Conservation (phyloP, 2,888 invertebrate genomes). For the Eledona agricola region DNA sequence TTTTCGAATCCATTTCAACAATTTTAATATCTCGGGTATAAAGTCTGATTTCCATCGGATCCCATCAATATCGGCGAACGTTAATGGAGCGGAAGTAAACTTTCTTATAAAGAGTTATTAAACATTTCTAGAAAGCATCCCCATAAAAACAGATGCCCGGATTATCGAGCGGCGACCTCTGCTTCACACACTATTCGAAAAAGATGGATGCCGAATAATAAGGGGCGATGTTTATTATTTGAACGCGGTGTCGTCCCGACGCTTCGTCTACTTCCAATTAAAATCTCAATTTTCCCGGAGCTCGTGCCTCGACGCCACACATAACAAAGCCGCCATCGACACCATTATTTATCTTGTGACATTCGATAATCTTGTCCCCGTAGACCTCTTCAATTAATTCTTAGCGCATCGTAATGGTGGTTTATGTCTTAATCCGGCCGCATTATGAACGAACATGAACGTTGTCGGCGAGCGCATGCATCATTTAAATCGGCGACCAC, state of each 20-base stretch:
- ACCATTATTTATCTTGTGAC: constrained; percentile 37
- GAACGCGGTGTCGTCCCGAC: constrained; percentile 25
- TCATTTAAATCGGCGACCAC: constrained; percentile 29
- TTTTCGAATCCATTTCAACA: constrained; percentile 22
- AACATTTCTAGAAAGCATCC: constrained; percentile 30
- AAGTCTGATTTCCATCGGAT: constrained; percentile 31
- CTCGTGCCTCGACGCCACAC: constrained; percentile 9
- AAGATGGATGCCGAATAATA: neutral
- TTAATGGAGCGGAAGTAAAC: constrained; percentile 35
- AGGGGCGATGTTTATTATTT: neutral
- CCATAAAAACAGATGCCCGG: constrained; percentile 27
- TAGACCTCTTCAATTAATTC: constrained; percentile 41
- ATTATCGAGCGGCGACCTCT: constrained; percentile 15
- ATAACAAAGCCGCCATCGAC: constrained; percentile 22
- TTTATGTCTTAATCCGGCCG: constrained; percentile 39
- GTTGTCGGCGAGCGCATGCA: constrained; percentile 31
- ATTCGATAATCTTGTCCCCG: constrained; percentile 33
- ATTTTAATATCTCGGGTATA: constrained; percentile 27
- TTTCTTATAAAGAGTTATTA: constrained; percentile 35
- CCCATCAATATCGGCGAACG: constrained; percentile 30
- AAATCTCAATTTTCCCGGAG: constrained; percentile 38
- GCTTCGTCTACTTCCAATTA: constrained; percentile 36
- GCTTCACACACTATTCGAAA: neutral
- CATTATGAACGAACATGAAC: constrained; percentile 41
- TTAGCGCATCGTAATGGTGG: constrained; percentile 39